Percentiles rank a stretch among this genome's conserved stretches.
These are phyloP conservation scores for Taxidea taxus DNA, from an alignment of 2,113 vertebrate genomes.

Conservation along the genomic window DNA sequence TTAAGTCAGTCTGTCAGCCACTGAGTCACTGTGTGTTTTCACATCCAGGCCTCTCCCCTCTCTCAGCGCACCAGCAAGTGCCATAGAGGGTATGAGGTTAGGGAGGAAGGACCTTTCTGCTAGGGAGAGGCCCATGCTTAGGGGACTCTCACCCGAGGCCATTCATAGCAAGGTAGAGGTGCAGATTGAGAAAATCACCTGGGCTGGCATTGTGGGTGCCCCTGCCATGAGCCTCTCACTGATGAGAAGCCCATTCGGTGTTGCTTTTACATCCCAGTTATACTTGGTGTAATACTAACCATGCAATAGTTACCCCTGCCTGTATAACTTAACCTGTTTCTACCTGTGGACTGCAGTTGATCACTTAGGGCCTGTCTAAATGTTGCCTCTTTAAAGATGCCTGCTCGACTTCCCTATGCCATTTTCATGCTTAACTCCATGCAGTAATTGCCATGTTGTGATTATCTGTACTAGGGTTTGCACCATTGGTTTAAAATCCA, in stretches of 20 bases:
- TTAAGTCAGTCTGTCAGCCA: background rate
- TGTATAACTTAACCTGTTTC: background rate
- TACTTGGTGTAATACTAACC: background rate
- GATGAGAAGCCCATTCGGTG: fast-evolving
- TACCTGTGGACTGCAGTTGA: no score
- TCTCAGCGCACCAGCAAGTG: fast-evolving
- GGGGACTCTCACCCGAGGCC: no score
- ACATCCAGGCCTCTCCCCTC: no score
- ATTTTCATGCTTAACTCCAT: background rate
- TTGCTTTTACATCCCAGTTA: fast-evolving
- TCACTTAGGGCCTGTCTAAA: background rate
- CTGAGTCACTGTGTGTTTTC: background rate
- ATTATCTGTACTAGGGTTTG: background rate
- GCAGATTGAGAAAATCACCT: fast-evolving
- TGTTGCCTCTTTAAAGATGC: background rate
- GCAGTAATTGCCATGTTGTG: no score
- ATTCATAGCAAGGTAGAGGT: background rate
- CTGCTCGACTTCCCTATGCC: background rate
- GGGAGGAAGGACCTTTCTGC: background rate
- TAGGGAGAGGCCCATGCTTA: background rate
- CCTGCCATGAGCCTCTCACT: fast-evolving
- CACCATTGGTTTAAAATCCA: background rate
- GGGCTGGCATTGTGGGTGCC: fast-evolving
- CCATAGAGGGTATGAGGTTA: fast-evolving
- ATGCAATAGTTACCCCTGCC: fast-evolving